Base-by-base conservation (phyloP, 2,797 vertebrate species). In the Argyrosomus regius region DNA sequence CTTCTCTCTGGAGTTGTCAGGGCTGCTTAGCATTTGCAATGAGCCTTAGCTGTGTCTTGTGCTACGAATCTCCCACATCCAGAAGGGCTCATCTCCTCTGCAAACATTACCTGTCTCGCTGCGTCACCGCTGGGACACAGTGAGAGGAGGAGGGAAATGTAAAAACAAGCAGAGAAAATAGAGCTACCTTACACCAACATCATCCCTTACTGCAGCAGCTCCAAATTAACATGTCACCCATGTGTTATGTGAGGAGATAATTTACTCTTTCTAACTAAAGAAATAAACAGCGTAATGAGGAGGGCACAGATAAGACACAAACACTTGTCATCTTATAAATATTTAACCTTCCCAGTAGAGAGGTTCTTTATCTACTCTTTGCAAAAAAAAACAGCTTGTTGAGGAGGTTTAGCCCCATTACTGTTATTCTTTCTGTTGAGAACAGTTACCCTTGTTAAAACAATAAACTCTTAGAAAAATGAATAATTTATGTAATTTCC, bases 21-120 rank as follows among this genome's bases (percentile, higher is more conserved):
- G 83, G 72, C 86, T 93, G 87, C 92, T 95, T 93, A 93, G 85
- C 91, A 94, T 95, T 92, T 91, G 78, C 82, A 87, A 91, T 93
- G 89, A 94, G 92, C 66, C 82, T 88, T 82, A 84, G 85, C 78
- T 64, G 81, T 70, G 90, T 91, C 82, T 88, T 71, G 57, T 58
- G 80, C 60, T 77, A 82, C 86, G 63, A 93, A 92, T 93, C 92
- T 91, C 80, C 53, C 71, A 56, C 86, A 89, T 91, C 83, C 90
- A 93, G 91, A 88, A 77, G 88, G 88, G 84, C 93, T 93, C 89
- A 92, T 93, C 91, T 92, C 70, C 81, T 89, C 89, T 88, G 88
- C 89, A 93, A 92, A 94, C 91, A 91, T 89, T 89, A 92, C 91
- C 91, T 93, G 91, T 88, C 91, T 90, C 66, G 61, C 75, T 69